Conservation (phyloP, 2,113 vertebrate genomes). For the Vimba vimba region DNA sequence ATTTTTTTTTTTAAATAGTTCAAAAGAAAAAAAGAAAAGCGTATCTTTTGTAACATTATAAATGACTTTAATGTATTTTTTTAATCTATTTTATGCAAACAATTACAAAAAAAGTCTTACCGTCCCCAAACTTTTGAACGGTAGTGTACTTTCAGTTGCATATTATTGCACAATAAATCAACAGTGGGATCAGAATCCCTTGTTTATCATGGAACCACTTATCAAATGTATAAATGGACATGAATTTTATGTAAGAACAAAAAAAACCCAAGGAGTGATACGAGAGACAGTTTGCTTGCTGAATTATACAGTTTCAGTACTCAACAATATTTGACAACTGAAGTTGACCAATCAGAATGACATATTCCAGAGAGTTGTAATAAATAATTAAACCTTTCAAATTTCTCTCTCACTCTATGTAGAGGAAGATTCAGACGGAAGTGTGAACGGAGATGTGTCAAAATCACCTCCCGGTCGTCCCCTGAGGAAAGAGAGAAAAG, state of each 20-base stretch:
- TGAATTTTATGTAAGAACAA: not conserved
- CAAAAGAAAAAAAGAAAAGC: too few species aligned
- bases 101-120: not conserved
- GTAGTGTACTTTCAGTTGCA: not conserved
- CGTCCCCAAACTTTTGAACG: not conserved
- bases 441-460: conserved; percentile 80
- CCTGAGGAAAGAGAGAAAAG: conserved; percentile 89
- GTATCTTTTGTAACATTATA: too few species aligned
- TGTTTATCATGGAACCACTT: not conserved
- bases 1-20: too few species aligned
- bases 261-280: too few species aligned
- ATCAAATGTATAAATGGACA: not conserved
- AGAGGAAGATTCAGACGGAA: conserved; percentile 82
- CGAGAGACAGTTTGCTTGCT: not conserved
- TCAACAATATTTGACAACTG: not conserved
- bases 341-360: not conserved
- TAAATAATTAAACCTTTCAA: not conserved
- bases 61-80: too few species aligned
- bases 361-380: not conserved
- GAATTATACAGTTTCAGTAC: not conserved
- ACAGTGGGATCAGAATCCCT: not conserved
- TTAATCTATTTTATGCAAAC: too few species aligned
- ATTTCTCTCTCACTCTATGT: not conserved
- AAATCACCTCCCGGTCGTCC: conserved; percentile 81
- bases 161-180: not conserved